phyloP scores from a whole-genome alignment of 2,888 invertebrate species.

The Tetragonisca angustula region DNA sequence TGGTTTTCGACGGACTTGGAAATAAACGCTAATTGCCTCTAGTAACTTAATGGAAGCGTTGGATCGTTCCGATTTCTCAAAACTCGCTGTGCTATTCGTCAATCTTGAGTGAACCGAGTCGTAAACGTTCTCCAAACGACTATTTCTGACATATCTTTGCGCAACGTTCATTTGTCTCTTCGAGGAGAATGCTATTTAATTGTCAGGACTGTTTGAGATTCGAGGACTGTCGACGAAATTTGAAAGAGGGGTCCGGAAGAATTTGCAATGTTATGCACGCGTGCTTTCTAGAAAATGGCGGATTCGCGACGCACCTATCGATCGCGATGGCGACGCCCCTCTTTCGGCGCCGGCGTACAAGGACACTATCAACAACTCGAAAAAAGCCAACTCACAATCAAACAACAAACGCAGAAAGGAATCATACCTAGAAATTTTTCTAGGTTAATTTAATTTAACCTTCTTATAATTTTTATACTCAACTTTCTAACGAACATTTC shows the following conservation, averaged over 20 bases:
- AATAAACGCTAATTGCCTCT: slow-evolving; percentile 67
- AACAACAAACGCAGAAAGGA: background rate
- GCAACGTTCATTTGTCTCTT: background rate
- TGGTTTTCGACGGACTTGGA: slow-evolving; percentile 54
- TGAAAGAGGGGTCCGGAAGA: too few relatives aligned
- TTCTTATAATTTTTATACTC: background rate
- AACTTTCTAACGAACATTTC: too few relatives aligned
- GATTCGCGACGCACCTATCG: slow-evolving; percentile 73
- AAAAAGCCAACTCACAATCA: background rate
- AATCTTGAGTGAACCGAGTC: background rate
- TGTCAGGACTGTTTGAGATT: background rate
- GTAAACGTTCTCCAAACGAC: too few relatives aligned
- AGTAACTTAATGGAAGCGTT: slow-evolving; percentile 60
- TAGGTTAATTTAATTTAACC: too few relatives aligned
- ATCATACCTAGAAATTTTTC: background rate
- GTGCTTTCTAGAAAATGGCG: slow-evolving; percentile 78
- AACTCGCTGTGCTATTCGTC: background rate
- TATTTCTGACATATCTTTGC: background rate
- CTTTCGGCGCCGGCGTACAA: slow-evolving; percentile 61
- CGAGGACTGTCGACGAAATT: fast-evolving
- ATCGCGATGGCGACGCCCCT: slow-evolving; percentile 80
- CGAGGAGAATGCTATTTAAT: background rate
- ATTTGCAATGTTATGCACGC: slow-evolving; percentile 1
- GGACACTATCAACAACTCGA: background rate
- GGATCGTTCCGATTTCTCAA: background rate